phyloP scores from a whole-genome alignment of 2,888 invertebrate genomes.

The Dynastes hyllus region DNA sequence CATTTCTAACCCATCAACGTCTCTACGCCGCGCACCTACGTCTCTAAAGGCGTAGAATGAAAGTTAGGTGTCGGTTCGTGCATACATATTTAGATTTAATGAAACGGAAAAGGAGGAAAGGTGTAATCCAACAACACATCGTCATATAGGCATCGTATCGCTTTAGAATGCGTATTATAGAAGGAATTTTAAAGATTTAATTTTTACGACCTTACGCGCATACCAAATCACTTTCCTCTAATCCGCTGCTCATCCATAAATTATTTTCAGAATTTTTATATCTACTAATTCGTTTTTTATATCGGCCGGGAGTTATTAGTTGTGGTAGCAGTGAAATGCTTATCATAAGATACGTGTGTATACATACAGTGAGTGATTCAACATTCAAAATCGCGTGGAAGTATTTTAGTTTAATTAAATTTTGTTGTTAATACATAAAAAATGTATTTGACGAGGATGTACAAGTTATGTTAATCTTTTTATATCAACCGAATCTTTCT shows the following conservation, averaged over 20 bases:
- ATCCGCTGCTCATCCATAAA: constrained; percentile 17
- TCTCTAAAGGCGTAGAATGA: background rate
- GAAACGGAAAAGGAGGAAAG: constrained; percentile 1
- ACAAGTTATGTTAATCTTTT: no score
- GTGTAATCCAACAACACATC: constrained; percentile 4
- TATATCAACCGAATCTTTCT: no score
- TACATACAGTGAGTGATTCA: no score
- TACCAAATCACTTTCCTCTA: background rate
- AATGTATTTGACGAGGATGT: no score
- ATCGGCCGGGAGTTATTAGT: constrained; percentile 27
- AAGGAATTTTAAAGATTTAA: constrained; percentile 9
- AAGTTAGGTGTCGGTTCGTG: constrained; percentile 21
- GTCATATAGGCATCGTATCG: background rate
- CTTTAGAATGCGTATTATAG: background rate
- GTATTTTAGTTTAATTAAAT: no score
- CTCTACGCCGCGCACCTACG: background rate
- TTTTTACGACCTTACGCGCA: constrained; percentile 18
- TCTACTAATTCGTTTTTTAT: constrained; percentile 39
- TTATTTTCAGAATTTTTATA: constrained; percentile 35
- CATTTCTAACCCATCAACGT: constrained; percentile 15
- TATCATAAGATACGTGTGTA: background rate
- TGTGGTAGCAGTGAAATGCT: constrained; percentile 13
- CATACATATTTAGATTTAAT: no score
- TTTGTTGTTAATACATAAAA: no score
- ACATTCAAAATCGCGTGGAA: no score